Evolutionary conservation across 2,797 vertebrate species (phyloP).

Genomic region (Chrysocyon brachyurus): DNA sequence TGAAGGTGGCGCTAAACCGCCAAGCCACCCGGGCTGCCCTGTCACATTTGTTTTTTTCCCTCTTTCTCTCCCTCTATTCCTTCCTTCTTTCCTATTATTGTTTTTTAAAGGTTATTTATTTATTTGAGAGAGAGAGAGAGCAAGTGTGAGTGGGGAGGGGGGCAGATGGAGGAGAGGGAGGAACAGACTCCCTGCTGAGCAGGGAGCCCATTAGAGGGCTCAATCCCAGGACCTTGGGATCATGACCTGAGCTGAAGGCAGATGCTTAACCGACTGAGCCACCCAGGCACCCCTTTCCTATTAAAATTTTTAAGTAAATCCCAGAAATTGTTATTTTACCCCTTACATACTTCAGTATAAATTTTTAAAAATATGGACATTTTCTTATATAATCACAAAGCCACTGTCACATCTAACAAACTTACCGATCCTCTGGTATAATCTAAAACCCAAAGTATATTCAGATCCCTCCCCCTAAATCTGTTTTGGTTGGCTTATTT

Average conservation of each 20-base stretch:
- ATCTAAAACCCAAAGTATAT: neutral
- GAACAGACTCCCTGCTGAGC: neutral
- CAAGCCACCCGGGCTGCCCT: neutral
- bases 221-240: neutral
- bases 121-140: neutral
- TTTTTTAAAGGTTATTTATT: neutral
- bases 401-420: constrained; percentile 33
- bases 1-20: no score
- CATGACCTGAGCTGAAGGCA: neutral
- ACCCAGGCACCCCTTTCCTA: neutral
- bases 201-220: neutral
- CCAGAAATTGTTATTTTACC: constrained; percentile 24
- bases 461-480: constrained; percentile 35
- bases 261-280: neutral
- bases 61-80: neutral
- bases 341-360: neutral
- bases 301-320: constrained; percentile 33
- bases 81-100: neutral
- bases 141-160: neutral
- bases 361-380: constrained; percentile 43
- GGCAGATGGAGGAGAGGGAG: neutral
- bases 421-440: neutral
- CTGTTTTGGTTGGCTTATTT: neutral
- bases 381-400: constrained; percentile 24
- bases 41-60: neutral